Conservation (phyloP, 1,140 invertebrate species). For the Tenebrio molitor region DNA sequence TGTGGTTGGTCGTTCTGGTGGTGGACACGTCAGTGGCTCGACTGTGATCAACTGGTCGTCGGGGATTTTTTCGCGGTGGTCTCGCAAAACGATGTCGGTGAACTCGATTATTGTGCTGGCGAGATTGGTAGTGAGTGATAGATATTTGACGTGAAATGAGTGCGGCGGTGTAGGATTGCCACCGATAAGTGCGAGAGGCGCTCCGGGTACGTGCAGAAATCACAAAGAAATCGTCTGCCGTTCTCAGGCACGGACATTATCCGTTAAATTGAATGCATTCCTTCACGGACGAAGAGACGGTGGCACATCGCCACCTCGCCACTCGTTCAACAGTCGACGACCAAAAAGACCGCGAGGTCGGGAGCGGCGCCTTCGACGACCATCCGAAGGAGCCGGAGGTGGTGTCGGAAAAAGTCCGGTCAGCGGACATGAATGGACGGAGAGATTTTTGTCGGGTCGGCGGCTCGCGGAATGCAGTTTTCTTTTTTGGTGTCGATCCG, state of each 20-base stretch:
- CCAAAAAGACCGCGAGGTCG: constrained; percentile 3
- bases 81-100: constrained; percentile 30
- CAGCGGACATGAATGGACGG: no score
- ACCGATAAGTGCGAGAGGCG: constrained; percentile 37
- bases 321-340: constrained; percentile 14
- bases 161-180: constrained; percentile 12
- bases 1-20: no score
- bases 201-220: constrained; percentile 48
- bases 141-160: constrained; percentile 32
- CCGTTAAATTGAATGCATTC: constrained; percentile 55
- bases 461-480: no score
- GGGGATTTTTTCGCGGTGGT: constrained; percentile 15
- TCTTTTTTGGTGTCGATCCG: not conserved
- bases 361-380: no score
- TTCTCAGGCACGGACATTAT: constrained; percentile 53
- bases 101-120: constrained; percentile 34
- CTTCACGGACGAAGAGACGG: constrained; percentile 46
- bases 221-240: constrained; percentile 54
- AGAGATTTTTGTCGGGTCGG: no score
- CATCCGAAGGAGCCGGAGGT: no score
- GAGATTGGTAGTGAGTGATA: constrained; percentile 37
- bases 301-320: constrained; percentile 40
- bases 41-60: not conserved
- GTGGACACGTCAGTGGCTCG: not conserved
- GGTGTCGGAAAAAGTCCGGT: no score